Evolutionary conservation across 2,888 invertebrate species (phyloP).

Genomic region (Hypercompe scribonia): DNA sequence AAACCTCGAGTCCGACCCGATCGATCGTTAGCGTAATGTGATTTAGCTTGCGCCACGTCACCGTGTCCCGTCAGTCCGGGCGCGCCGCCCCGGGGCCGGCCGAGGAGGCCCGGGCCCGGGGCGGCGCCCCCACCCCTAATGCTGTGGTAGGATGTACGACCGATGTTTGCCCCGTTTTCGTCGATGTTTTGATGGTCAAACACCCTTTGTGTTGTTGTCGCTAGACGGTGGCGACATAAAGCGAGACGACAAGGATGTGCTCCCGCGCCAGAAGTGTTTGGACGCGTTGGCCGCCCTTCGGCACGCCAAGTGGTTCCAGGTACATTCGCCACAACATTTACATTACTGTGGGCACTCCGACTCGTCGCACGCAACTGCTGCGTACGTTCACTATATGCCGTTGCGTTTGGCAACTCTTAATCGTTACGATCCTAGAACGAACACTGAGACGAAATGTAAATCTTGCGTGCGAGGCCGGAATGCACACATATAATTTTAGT

Average conservation of each 20-base stretch:
- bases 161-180: conserved; percentile 84
- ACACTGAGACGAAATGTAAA: not conserved
- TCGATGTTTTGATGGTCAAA: conserved; percentile 89
- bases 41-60: not conserved
- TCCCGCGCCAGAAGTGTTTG: conserved; percentile 99
- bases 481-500: conserved; percentile 82
- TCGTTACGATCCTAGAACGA: not conserved
- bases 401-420: not conserved
- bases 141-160: conserved; percentile 44
- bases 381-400: conserved; percentile 10
- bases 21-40: not conserved
- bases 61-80: not conserved
- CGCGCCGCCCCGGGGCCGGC: not conserved
- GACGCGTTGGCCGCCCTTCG: conserved; percentile 99
- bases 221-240: conserved; percentile 88
- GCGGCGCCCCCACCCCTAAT: not conserved
- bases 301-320: conserved; percentile 99
- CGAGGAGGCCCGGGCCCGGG: not conserved
- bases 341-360: conserved; percentile 73
- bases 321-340: conserved; percentile 86
- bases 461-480: conserved; percentile 36
- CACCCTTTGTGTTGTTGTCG: conserved; percentile 89
- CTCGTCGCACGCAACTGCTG: conserved; percentile 49
- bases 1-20: not conserved
- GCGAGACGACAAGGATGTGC: conserved; percentile 96